Percentiles rank a stretch among this genome's conserved stretches.
These are phyloP conservation scores for Eira barbara DNA, from an alignment of 2,113 vertebrate species.

Conservation along the genomic window DNA sequence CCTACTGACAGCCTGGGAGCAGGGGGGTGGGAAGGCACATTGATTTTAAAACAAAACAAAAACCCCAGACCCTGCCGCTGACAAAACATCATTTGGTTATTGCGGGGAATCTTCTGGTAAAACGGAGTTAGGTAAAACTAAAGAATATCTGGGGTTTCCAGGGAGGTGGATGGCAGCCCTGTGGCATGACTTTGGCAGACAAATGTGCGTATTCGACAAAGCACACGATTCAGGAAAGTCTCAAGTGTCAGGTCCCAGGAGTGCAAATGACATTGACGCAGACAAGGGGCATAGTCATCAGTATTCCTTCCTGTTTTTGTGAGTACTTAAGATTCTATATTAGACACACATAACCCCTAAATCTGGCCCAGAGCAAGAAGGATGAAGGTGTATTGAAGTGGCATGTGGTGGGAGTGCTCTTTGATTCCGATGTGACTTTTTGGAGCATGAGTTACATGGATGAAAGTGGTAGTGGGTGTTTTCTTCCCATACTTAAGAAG, in stretches of 20 bases:
- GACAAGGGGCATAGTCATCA: background rate
- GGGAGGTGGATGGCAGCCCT: background rate
- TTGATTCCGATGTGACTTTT: background rate
- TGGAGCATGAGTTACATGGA: background rate
- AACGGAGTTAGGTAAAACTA: background rate
- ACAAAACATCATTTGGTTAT: constrained; percentile 22
- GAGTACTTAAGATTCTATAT: background rate
- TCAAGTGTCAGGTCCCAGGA: background rate
- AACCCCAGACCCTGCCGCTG: background rate
- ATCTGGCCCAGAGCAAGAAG: background rate
- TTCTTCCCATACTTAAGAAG: background rate
- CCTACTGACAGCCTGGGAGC: background rate
- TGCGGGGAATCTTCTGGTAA: background rate
- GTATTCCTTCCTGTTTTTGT: background rate
- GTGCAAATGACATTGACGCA: background rate
- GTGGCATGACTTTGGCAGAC: background rate
- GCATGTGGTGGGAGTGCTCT: background rate
- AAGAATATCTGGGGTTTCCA: background rate
- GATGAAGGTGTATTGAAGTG: background rate
- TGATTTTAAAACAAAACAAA: constrained; percentile 37
- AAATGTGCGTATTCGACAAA: background rate
- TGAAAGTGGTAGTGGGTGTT: background rate
- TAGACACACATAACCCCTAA: background rate
- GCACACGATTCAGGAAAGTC: background rate
- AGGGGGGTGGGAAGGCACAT: background rate